Evolutionary conservation across 2,113 vertebrate species (phyloP), one percentile per base, ranked within the genome.

Genomic region (Andinoacara biseriatus): DNA sequence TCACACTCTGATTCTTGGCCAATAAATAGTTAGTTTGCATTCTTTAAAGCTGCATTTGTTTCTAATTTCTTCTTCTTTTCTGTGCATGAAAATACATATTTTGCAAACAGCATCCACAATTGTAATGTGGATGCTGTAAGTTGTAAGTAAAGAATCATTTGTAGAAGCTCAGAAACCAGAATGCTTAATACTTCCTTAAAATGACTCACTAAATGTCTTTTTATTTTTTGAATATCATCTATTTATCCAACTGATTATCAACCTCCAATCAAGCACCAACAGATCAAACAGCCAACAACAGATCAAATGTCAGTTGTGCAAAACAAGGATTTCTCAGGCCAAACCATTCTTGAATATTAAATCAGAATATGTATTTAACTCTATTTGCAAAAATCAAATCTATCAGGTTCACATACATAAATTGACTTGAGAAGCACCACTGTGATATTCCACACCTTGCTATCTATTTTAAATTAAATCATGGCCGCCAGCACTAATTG

Each of bases 401-500:
- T 20, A 72, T 43, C 57, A 72, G 6, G n/a, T 77, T 75, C 52
- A 78, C 24, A 56, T 54, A 54, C 17, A 83, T 49, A 10, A 46
- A 88, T 83, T 74, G 81, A 87, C n/a, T 8, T 10, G 65, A 60
- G 6, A n/a, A 35, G 18, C 10, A 57, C 58, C 58, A 20, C 65
- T 74, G 61, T 33, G 62, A 82, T 67, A 59, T 74, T 79, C 38
- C 11, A 63, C 77, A 86, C 31, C 15, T 80, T n/a, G 40, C 1
- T 62, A 84, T 85, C 38, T 63, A 60, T 84, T 83, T 86, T 43
- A 78, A 76, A 89, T 89, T n/a, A 86, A 88, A 88, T 33, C 78
- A 17, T 59, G 56, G 78, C 33, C 75, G 82, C 56, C 26, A 20
- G 75, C 59, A 76, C 85, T 92, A 92, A 90, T 92, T 92, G 60